These are phyloP conservation scores for Orchesella cincta DNA, from an alignment of 1,140 invertebrate genomes.

Conservation along the genomic window DNA sequence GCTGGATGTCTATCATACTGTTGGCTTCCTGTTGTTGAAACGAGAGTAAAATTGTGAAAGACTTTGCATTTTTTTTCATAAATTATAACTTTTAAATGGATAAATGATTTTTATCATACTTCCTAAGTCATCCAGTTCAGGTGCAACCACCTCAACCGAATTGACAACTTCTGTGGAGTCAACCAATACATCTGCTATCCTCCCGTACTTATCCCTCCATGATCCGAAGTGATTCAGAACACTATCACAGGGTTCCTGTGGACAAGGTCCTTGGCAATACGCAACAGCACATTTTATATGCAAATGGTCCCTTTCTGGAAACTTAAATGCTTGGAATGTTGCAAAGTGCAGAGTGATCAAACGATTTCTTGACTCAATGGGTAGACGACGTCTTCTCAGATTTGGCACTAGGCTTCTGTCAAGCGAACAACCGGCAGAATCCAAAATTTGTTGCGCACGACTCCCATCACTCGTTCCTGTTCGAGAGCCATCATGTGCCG, in stretches of 20 bases:
- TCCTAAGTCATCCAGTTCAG: conserved; percentile 64
- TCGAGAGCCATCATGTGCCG: conserved; percentile 69
- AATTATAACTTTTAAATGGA: no score
- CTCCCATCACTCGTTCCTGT: conserved; percentile 40
- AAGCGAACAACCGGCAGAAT: conserved; percentile 50
- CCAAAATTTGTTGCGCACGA: conserved; percentile 47
- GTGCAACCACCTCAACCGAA: conserved; percentile 73
- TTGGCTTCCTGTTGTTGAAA: conserved; percentile 46
- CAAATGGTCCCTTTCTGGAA: conserved; percentile 71
- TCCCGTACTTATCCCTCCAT: conserved; percentile 50
- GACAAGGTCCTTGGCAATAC: conserved; percentile 69
- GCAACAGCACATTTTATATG: conserved; percentile 67
- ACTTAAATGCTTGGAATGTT: conserved; percentile 75
- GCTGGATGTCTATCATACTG: conserved; percentile 50
- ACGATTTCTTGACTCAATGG: conserved; percentile 43
- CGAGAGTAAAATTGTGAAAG: background rate
- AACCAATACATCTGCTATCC: conserved; percentile 63
- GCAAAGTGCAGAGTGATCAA: conserved; percentile 56
- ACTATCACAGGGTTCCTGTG: conserved; percentile 56
- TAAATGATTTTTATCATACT: background rate
- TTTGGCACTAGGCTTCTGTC: conserved; percentile 49
- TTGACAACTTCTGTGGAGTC: conserved; percentile 74
- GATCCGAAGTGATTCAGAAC: conserved; percentile 48
- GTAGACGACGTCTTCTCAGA: conserved; percentile 45
- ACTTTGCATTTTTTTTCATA: no score